Base-by-base conservation (phyloP, 2,113 vertebrate species). In the Pogona vitticeps region DNA sequence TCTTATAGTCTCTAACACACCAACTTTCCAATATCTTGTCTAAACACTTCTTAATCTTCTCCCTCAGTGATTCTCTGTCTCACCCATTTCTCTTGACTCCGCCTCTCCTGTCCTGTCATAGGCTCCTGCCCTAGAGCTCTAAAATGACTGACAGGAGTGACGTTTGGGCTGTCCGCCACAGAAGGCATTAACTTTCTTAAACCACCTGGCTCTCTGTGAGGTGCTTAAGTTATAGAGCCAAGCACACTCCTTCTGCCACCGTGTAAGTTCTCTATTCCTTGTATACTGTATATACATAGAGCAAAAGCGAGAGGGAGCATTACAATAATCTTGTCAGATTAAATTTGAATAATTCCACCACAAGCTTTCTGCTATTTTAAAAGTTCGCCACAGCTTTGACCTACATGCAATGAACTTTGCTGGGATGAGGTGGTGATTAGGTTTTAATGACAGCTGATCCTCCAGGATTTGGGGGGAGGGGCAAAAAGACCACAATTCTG, bases 381-480 rank as follows among this genome's bases (percentile, higher is more conserved):
- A 36, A 78, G 52, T 73, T 93, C 88, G 80, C 67, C 4, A 76
- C 33, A 75, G 26, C 38, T 80, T 90, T 56, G 18, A 82, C 79
- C 76, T 90, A 65, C 6, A 33, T 58, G 40, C 23, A 88, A 80
- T 63, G 82, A 31, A 56, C 8, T 91, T 89, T 87, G 86, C 86
- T 88, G 26, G 83, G 70, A 83, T 77, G 89, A 86, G 20, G 18
- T 79, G 86, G 86, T 61, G 89, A 87, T 58, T 80, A 84, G 21
- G 65, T 89, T 91, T 91, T 86, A 90, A 82, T 88, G 78, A 9
- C 28, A 18, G 87, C 87, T 86, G 76, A 76, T 85, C 85, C 67
- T 17, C 59, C 84, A 71, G 73, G 86, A 56, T 33, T 84, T 84
- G 10, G 5, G 46, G 46, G 46, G n/a, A n/a, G n/a, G 46, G 46